Conservation (phyloP, 2,888 invertebrate species). For the Erebia ligea region DNA sequence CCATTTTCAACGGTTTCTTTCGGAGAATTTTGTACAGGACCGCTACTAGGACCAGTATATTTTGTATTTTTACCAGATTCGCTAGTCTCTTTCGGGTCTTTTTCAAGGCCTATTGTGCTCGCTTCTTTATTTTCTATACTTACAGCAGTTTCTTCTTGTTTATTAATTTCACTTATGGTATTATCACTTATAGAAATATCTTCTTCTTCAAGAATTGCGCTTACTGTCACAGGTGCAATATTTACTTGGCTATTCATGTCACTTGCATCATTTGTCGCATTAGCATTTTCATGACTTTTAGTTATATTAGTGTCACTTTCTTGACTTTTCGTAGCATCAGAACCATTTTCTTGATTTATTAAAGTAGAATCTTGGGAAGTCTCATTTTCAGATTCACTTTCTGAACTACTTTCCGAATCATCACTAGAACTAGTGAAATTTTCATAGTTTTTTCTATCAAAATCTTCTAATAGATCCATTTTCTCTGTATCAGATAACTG, state of each 20-base stretch:
- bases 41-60: not conserved
- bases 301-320: conserved; percentile 20
- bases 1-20: conserved; percentile 1
- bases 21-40: not conserved
- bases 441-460: conserved; percentile 65
- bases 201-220: not conserved
- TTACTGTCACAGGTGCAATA: not conserved
- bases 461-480: conserved; percentile 75
- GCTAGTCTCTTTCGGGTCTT: not conserved
- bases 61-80: not conserved
- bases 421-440: conserved; percentile 51
- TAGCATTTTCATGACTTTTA: not conserved
- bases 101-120: not conserved
- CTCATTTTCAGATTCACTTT: conserved; percentile 37
- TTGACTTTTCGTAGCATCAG: conserved; percentile 6
- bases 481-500: conserved; percentile 77
- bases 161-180: not conserved
- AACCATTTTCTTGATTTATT: conserved; percentile 6
- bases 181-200: not conserved
- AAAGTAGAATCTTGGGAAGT: conserved; percentile 7
- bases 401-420: conserved; percentile 55
- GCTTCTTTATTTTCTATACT: not conserved
- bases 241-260: not conserved
- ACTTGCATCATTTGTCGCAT: not conserved
- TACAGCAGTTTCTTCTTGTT: not conserved